Evolutionary conservation across 2,888 invertebrate species (phyloP).

Genomic region (Xylocampa areola): DNA sequence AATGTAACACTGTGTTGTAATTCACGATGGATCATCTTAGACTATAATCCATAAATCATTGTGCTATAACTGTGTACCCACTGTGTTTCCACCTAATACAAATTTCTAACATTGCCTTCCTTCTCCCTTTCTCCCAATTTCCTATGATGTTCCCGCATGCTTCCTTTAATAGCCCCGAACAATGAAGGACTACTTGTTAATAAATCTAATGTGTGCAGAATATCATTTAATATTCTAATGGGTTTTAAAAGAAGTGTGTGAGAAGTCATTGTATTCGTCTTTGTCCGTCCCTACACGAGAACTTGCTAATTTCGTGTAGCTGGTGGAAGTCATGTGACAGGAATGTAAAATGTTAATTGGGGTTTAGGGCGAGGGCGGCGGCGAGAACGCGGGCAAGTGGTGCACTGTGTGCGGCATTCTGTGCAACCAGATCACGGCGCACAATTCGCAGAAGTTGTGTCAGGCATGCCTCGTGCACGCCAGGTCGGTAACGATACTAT

Average conservation of each 20-base stretch:
- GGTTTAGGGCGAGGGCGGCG: slow-evolving; percentile 87
- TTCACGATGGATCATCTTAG: slow-evolving; percentile 39
- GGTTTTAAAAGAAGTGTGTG: slow-evolving; percentile 89
- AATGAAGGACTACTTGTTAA: slow-evolving; percentile 69
- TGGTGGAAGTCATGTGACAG: slow-evolving; percentile 65
- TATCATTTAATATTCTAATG: slow-evolving; percentile 83
- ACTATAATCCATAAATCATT: slow-evolving; percentile 41
- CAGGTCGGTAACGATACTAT: slow-evolving; percentile 85
- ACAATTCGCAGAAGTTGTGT: slow-evolving; percentile 89
- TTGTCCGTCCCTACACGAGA: slow-evolving; percentile 63
- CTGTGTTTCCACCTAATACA: slow-evolving; percentile 41
- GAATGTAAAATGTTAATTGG: slow-evolving; percentile 84
- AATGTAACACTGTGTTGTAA: slow-evolving; percentile 42
- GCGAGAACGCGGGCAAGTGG: slow-evolving; percentile 82
- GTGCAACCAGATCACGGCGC: slow-evolving; percentile 86
- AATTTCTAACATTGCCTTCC: slow-evolving; percentile 44
- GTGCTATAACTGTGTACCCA: slow-evolving; percentile 41
- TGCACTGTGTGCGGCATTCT: slow-evolving; percentile 88
- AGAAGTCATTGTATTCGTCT: slow-evolving; percentile 70
- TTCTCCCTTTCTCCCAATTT: slow-evolving; percentile 52
- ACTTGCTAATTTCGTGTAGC: slow-evolving; percentile 47
- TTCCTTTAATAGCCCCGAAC: slow-evolving; percentile 88
- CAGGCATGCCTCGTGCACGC: slow-evolving; percentile 90
- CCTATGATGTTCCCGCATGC: slow-evolving; percentile 83
- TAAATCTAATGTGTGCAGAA: slow-evolving; percentile 88